A percentile compares a stretch with the other conserved stretches of the same genome.
Evolutionary conservation across 2,797 vertebrate species (phyloP).

Genomic region (Gephyroberyx darwinii): DNA sequence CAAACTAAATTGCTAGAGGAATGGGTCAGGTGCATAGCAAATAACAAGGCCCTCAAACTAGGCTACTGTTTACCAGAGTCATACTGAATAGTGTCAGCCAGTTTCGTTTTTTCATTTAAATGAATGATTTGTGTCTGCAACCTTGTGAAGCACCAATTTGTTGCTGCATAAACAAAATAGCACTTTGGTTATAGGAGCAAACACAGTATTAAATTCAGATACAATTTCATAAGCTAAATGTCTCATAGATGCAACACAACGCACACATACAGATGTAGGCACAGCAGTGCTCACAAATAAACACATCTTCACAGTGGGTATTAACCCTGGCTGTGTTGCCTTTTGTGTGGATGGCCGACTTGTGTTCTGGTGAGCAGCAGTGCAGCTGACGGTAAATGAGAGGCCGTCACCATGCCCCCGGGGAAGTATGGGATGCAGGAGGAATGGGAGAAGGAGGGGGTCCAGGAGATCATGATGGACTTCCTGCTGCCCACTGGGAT

Average conservation of each 20-base stretch:
- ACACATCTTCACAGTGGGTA: constrained; percentile 46
- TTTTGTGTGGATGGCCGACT: constrained; percentile 33
- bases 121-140: background rate
- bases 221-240: too few relatives aligned
- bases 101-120: background rate
- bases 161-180: background rate
- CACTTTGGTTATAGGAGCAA: background rate
- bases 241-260: too few relatives aligned
- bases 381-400: constrained; percentile 82
- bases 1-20: background rate
- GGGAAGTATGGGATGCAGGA: constrained; percentile 94
- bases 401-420: constrained; percentile 91
- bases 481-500: constrained; percentile 97
- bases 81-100: background rate
- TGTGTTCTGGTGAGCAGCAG: constrained; percentile 66
- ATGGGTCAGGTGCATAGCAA: constrained; percentile 10
- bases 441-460: constrained; percentile 93
- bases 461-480: constrained; percentile 89
- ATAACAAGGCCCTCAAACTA: background rate
- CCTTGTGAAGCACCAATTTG: background rate
- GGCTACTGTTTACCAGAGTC: constrained; percentile 1
- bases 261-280: background rate
- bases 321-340: constrained; percentile 55
- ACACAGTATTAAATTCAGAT: background rate
- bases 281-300: background rate